Base-by-base conservation (phyloP, 2,797 vertebrate genomes). In the Rhynchonycteris naso region DNA sequence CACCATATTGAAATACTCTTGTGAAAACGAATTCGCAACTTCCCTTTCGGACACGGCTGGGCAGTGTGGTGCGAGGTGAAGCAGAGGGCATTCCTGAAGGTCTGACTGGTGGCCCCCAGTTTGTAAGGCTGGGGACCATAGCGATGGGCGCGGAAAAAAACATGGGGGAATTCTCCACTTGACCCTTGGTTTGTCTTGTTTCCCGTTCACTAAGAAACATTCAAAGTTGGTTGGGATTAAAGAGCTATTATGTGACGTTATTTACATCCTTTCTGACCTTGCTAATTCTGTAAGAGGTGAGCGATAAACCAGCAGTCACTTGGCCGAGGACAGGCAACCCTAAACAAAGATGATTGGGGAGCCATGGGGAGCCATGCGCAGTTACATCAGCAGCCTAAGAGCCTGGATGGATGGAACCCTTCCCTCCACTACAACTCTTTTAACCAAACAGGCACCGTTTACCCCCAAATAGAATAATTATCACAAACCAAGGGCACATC, bases 21-120 rank as follows among this genome's bases (percentile, higher is more conserved):
- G 4, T 4, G 28, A 38, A n/a, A 59, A 26, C n/a, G 19, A 6
- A 7, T 14, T 7, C 10, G 8, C 24, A 12, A 0, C 11, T 16
- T 24, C 58, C 47, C 38, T 58, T 66, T 66, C 26, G 26, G n/a
- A 50, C 11, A 50, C 76, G 68, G 22, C 50, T 14, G 47, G 52
- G 90, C 3, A 5, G 22, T 18, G 19, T 13, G 63, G 24, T 18
- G 13, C 50, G 52, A 78, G 9, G 24, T 30, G 21, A 15, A 4
- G 43, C 18, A 2, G 30, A 28, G 30, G 14, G 13, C 21, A 24
- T 13, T 52, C 16, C 43, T 68, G 15, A 24, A n/a, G 38, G 18
- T 22, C n/a, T 79, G 30, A 22, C 13, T 0, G 2, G n/a, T 4
- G 11, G 43, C 30, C 19, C 5, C 65, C 18, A 18, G 10, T 61